These are phyloP conservation scores for Philaenus spumarius DNA, from an alignment of 1,140 invertebrate genomes.

Conservation along the genomic window DNA sequence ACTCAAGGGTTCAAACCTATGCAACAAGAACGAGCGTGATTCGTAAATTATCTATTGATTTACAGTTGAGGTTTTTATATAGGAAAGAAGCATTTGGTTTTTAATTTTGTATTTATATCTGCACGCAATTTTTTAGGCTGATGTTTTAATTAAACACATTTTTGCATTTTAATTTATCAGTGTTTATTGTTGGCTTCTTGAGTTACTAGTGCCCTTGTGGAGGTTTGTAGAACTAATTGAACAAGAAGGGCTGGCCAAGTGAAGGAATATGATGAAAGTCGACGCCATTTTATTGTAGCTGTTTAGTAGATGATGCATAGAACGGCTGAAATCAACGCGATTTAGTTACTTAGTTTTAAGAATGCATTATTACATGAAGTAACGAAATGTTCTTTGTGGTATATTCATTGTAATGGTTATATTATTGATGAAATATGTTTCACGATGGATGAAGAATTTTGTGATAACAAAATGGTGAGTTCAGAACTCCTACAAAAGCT, in stretches of 20 bases:
- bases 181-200: not conserved
- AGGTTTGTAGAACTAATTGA: not conserved
- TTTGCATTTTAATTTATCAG: no score
- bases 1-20: no score
- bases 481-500: not conserved
- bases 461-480: conserved; percentile 56
- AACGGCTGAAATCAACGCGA: not conserved
- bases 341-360: not conserved
- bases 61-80: no score
- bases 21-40: no score
- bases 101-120: no score
- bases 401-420: not conserved
- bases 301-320: not conserved
- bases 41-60: no score
- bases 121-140: no score
- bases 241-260: not conserved
- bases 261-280: not conserved
- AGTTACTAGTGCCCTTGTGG: not conserved
- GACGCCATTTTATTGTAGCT: not conserved
- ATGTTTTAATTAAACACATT: no score
- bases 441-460: conserved; percentile 39
- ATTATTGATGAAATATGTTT: not conserved
- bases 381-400: not conserved
- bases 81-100: no score
- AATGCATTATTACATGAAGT: not conserved